These are phyloP conservation scores for Elaeidobius kamerunicus DNA, from an alignment of 2,888 invertebrate species.

Conservation along the genomic window DNA sequence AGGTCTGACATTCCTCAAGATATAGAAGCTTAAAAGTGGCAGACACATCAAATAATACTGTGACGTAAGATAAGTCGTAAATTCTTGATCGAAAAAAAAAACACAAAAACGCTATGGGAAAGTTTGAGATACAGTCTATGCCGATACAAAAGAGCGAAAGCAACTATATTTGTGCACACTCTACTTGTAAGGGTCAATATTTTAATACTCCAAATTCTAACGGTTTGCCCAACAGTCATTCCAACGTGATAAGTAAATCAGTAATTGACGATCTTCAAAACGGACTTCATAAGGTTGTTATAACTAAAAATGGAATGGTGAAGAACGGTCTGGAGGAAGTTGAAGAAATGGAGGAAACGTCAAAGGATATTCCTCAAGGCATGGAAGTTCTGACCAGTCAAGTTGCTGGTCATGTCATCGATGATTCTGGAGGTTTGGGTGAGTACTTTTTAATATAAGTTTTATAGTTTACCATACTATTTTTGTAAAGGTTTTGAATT, in stretches of 20 bases:
- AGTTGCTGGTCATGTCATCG: conserved; percentile 64
- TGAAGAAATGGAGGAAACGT: conserved; percentile 9
- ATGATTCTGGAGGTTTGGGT: conserved; percentile 55
- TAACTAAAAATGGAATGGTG: conserved; percentile 1
- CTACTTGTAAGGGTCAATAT: conserved; percentile 31
- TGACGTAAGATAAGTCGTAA: conserved; percentile 7
- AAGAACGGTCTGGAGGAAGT: conserved; percentile 5
- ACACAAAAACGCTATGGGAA: conserved; percentile 35
- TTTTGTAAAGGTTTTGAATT: no score
- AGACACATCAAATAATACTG: not conserved
- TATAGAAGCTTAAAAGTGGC: conserved; percentile 18
- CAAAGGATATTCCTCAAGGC: conserved; percentile 21
- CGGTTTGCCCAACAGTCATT: conserved; percentile 1
- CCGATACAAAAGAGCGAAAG: conserved; percentile 37
- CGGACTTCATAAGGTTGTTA: not conserved
- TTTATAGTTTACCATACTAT: no score
- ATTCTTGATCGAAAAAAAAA: conserved; percentile 12
- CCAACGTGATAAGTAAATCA: conserved; percentile 10
- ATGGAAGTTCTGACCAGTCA: conserved; percentile 54
- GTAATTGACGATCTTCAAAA: conserved; percentile 6
- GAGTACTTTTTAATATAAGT: no score
- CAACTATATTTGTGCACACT: conserved; percentile 33
- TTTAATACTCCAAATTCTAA: conserved; percentile 4
- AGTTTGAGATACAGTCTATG: conserved; percentile 41
- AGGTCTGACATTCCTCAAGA: conserved; percentile 27